phyloP scores from a whole-genome alignment of 2,797 vertebrate genomes.

The Mallotus villosus region DNA sequence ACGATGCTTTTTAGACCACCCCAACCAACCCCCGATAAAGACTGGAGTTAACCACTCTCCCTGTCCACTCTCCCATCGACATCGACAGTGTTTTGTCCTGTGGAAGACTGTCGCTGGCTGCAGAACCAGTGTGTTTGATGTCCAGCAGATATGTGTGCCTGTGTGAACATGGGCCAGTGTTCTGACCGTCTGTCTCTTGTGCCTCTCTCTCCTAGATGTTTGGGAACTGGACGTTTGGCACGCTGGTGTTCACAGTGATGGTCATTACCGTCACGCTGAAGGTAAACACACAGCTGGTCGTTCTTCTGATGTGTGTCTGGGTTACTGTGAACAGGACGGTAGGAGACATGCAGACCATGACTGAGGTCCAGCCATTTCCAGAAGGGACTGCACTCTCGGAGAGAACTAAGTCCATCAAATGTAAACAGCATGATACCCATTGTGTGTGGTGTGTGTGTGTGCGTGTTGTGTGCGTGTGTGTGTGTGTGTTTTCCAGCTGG shows the following conservation, averaged over 20 bases:
- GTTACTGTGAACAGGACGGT: too few relatives aligned
- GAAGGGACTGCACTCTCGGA: too few relatives aligned
- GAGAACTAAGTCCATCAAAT: neutral
- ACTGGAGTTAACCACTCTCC: too few relatives aligned
- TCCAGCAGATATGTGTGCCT: constrained; percentile 14
- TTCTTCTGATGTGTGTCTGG: too few relatives aligned
- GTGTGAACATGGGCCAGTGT: neutral
- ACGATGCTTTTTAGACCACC: too few relatives aligned
- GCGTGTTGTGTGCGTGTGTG: constrained; percentile 9
- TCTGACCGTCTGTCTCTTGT: neutral
- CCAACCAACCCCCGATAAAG: too few relatives aligned
- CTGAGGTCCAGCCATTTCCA: too few relatives aligned
- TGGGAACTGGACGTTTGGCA: constrained; percentile 99
- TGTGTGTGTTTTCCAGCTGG: constrained; percentile 76
- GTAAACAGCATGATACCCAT: too few relatives aligned
- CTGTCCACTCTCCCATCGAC: neutral
- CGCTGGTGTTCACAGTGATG: constrained; percentile 97
- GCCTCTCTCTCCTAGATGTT: constrained; percentile 82
- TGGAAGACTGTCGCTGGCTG: too few relatives aligned
- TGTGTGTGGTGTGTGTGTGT: constrained; percentile 26
- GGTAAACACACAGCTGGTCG: constrained; percentile 68
- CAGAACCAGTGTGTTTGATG: neutral
- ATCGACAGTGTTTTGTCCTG: neutral
- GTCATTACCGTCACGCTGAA: constrained; percentile 97
- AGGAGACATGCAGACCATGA: too few relatives aligned